Percentiles rank a stretch among this genome's conserved stretches.
These are phyloP conservation scores for Callorhinus ursinus DNA, from an alignment of 2,113 vertebrate species.

Conservation along the genomic window DNA sequence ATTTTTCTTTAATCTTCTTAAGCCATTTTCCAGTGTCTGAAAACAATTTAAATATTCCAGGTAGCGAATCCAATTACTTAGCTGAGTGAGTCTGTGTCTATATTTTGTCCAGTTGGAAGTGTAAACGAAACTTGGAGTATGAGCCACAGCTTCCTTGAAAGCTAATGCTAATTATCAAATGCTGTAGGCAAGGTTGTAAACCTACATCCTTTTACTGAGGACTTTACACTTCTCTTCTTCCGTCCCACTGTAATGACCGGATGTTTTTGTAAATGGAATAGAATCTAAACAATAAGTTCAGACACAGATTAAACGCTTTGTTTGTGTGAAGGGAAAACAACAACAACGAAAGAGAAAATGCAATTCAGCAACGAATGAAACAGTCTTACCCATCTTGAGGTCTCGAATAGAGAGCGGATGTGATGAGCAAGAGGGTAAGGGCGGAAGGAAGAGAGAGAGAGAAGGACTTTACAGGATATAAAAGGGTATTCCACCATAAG, in stretches of 20 bases:
- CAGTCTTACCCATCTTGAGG: background rate
- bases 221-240: background rate
- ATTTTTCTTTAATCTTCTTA: constrained; percentile 81
- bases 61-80: constrained; percentile 78
- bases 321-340: background rate
- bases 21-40: constrained; percentile 78
- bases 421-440: background rate
- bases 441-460: too few species aligned
- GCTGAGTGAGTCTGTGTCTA: constrained; percentile 64
- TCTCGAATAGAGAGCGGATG: background rate
- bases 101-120: constrained; percentile 70
- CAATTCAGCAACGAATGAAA: background rate
- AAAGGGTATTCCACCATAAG: background rate
- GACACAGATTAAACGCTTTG: constrained; percentile 28
- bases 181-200: constrained; percentile 8
- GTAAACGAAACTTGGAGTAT: background rate
- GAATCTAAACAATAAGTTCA: constrained; percentile 43
- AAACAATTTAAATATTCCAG: constrained; percentile 82
- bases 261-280: constrained; percentile 53
- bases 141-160: constrained; percentile 68
- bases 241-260: background rate
- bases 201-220: background rate
- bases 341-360: background rate
- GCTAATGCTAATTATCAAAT: constrained; percentile 55
- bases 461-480: background rate